A percentile compares a stretch with the other conserved stretches of the same genome.
These are phyloP conservation scores for Noctua janthe DNA, from an alignment of 2,888 invertebrate genomes.

Conservation along the genomic window DNA sequence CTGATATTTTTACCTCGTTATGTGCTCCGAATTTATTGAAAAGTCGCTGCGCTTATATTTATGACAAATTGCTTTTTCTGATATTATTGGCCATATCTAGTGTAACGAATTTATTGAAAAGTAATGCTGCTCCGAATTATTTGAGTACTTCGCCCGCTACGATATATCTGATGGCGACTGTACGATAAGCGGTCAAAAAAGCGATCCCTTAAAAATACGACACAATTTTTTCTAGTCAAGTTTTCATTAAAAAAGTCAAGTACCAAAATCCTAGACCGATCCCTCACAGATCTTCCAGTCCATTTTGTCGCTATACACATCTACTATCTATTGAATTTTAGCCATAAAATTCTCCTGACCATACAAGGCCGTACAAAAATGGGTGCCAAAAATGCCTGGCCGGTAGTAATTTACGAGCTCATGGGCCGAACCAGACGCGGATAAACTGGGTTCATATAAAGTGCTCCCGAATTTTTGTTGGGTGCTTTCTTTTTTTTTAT, in stretches of 20 bases:
- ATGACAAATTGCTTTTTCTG: too few relatives aligned
- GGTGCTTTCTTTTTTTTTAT: conserved; percentile 69
- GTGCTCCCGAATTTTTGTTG: conserved; percentile 76
- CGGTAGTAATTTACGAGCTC: conserved; percentile 74
- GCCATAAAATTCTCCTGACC: conserved; percentile 67
- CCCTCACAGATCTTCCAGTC: conserved; percentile 42
- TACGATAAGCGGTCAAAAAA: not conserved
- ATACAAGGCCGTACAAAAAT: conserved; percentile 72
- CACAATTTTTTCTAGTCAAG: not conserved
- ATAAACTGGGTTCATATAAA: conserved; percentile 78
- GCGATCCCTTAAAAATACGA: not conserved
- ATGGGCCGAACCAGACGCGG: conserved; percentile 72
- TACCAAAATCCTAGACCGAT: conserved; percentile 15
- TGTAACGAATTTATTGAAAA: too few relatives aligned
- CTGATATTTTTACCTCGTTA: too few relatives aligned
- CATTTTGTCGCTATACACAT: conserved; percentile 53
- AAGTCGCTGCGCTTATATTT: too few relatives aligned
- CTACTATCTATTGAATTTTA: conserved; percentile 68
- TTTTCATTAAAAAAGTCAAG: conserved; percentile 7
- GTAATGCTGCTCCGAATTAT: too few relatives aligned
- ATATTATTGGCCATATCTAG: too few relatives aligned
- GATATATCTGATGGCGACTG: too few relatives aligned
- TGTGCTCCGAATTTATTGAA: too few relatives aligned
- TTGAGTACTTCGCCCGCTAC: too few relatives aligned
- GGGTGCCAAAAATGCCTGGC: conserved; percentile 74